Evolutionary conservation across 2,113 vertebrate species (phyloP), one percentile per base, ranked within the genome.

Genomic region (Delphinapterus leucas): DNA sequence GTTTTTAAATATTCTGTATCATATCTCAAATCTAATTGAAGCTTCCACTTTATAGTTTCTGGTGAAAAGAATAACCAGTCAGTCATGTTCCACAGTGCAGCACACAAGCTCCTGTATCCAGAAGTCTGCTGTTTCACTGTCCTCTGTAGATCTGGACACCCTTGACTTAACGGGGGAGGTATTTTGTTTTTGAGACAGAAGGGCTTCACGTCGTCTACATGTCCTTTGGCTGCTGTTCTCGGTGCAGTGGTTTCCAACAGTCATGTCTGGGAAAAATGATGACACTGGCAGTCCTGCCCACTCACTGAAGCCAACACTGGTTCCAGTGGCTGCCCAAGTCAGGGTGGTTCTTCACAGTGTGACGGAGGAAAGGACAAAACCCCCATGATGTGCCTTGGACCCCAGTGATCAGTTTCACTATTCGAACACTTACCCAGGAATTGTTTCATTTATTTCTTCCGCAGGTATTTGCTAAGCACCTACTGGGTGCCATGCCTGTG

Each of bases 401-500:
- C 7, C 7, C 20, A 65, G 4, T 28, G n/a, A 79, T 55, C 25
- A 58, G 1, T 47, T 15, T 79, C 15, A 36, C n/a, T 9, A 14
- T 28, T 28, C 9, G 20, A 25, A 44, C 28, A 70, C 17, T 68
- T 53, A 38, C 7, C n/a, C 14, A 33, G n/a, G 25, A 76, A 28
- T 63, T 49, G 4, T 65, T 47, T 38, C 71, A 15, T 28, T 47
- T 2, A 33, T 82, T 53, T 33, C 92, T 38, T 53, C 58, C 36
- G 63, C 21, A 36, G 58, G n/a, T n/a, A 3, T 17, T 61, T 31
- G 18, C 15, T 47, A 44, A 68, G 82, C 10, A 49, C 21, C 26
- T 58, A 36, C 12, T 18, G 4, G 17, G 8, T n/a, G 36, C 2
- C 1, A 18, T 2, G 5, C 13, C 31, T 68, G 4, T 15, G 23